Evolutionary conservation across 2,797 vertebrate genomes (phyloP).

Genomic region (Acrossocheilus fasciatus): DNA sequence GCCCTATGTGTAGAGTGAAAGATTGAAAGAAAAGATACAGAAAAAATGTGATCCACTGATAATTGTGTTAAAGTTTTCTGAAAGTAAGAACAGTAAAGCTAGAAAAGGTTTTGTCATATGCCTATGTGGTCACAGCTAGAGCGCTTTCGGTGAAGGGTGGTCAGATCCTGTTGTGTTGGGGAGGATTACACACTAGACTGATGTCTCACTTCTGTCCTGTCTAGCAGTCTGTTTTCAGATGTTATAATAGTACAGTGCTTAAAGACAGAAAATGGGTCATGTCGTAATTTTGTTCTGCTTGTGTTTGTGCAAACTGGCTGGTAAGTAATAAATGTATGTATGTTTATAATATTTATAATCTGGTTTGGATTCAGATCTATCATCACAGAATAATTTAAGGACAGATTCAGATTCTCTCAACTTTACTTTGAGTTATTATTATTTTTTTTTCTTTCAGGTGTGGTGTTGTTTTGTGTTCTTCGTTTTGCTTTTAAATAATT

Average conservation of each 20-base stretch:
- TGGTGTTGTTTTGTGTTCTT: not conserved
- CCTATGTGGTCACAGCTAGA: not conserved
- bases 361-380: no score
- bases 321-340: not conserved
- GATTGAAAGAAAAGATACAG: not conserved
- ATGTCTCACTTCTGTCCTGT: not conserved
- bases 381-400: no score
- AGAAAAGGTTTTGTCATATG: no score
- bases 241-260: not conserved
- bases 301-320: not conserved
- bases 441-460: not conserved
- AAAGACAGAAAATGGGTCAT: not conserved
- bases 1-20: not conserved
- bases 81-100: no score
- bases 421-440: no score
- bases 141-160: not conserved
- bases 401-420: no score
- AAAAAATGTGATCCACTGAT: not conserved
- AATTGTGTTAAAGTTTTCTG: no score
- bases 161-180: not conserved
- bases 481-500: no score
- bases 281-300: not conserved
- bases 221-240: not conserved
- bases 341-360: no score
- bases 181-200: not conserved